Conservation (phyloP, 1,140 invertebrate genomes). For the Drosophila willistoni region DNA sequence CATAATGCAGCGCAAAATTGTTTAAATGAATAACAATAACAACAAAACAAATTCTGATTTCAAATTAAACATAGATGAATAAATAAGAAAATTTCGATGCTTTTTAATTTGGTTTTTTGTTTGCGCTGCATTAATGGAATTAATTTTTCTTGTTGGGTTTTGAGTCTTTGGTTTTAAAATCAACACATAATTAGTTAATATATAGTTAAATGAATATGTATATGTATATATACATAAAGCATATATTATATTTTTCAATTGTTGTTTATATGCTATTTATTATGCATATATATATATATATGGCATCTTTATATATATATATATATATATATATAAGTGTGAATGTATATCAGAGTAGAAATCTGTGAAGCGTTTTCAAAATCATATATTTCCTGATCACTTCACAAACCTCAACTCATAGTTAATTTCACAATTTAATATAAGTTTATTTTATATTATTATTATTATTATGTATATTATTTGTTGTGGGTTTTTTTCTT, state of each 20-base stretch:
- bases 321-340: conserved; percentile 29
- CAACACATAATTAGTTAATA: conserved; percentile 61
- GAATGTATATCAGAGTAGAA: conserved; percentile 1
- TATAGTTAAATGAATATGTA: conserved; percentile 9
- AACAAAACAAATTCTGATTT: conserved; percentile 43
- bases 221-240: conserved; percentile 26
- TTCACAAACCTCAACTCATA: not conserved
- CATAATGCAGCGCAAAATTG: conserved; percentile 50
- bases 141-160: conserved; percentile 52
- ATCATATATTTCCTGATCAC: conserved; percentile 2
- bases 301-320: conserved; percentile 30
- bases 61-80: conserved; percentile 16
- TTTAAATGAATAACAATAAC: conserved; percentile 41
- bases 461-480: conserved; percentile 39
- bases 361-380: not conserved
- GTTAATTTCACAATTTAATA: conserved; percentile 55
- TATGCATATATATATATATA: conserved; percentile 14
- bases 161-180: conserved; percentile 81
- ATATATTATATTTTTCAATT: conserved; percentile 35
- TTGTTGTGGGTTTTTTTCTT: conserved; percentile 42
- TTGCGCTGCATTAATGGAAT: conserved; percentile 40
- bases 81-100: conserved; percentile 55
- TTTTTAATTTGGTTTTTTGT: conserved; percentile 14
- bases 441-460: conserved; percentile 33
- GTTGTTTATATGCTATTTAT: conserved; percentile 5